phyloP scores from a whole-genome alignment of 2,888 invertebrate genomes.

The Liodrosophila aerea region DNA sequence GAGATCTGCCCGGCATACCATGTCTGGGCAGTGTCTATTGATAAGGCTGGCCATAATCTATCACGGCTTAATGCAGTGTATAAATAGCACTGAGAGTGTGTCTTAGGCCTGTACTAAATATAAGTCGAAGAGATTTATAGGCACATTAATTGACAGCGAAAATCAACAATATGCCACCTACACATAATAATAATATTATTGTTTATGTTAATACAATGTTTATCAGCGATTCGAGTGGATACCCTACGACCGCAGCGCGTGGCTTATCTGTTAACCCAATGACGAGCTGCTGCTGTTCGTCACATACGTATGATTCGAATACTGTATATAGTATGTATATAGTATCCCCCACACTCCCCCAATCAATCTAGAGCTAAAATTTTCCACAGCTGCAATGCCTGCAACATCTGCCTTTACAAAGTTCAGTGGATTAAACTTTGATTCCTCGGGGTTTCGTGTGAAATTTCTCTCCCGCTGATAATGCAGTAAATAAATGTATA shows the following conservation, averaged over 20 bases:
- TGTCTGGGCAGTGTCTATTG: constrained; percentile 9
- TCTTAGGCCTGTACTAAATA: too few species aligned
- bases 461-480: constrained; percentile 61
- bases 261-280: constrained; percentile 72
- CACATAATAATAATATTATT: constrained; percentile 65
- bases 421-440: constrained; percentile 39
- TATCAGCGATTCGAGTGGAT: constrained; percentile 40
- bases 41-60: too few species aligned
- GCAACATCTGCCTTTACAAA: constrained; percentile 55
- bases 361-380: constrained; percentile 53
- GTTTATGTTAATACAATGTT: constrained; percentile 49
- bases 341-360: too few species aligned
- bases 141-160: constrained; percentile 19
- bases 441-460: constrained; percentile 60
- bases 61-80: too few species aligned
- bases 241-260: constrained; percentile 9
- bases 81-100: too few species aligned
- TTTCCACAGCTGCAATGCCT: constrained; percentile 63
- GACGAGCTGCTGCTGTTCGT: too few species aligned
- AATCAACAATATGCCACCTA: constrained; percentile 59
- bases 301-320: too few species aligned
- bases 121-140: too few species aligned
- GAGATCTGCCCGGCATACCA: background rate
- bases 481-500: constrained; percentile 17
- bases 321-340: too few species aligned